Base-by-base conservation (phyloP, 2,888 invertebrate genomes). In the Andrena hattorfiana region DNA sequence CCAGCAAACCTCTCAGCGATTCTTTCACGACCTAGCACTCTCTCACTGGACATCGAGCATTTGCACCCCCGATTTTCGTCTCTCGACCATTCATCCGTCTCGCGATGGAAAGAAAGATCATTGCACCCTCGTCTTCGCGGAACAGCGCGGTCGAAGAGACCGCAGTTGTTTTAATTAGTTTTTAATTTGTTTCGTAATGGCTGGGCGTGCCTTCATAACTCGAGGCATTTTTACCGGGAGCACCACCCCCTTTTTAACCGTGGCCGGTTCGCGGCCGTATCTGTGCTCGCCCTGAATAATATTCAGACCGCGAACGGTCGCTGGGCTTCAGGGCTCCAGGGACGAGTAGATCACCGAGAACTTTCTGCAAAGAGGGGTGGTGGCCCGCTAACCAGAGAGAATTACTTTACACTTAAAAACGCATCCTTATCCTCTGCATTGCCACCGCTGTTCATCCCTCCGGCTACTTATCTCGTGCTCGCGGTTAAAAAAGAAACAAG, bases 181-280 rank as follows among this genome's bases (percentile, higher is more conserved):
- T 92, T 92, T 92, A 92, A 92, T 92, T 92, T 92, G 91, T 92
- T 92, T 88, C 89, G 82, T 90, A 91, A 92, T 87, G 89, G 87
- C 87, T 85, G 84, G 86, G 86, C 88, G 87, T 90, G 89, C 91
- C 88, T 84, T 88, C 90, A 89, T 92, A 92, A 92, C 90, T 91
- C 84, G 86, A 85, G 88, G 75, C 77, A 89, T 90, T 90, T 91
- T 90, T 91, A 87, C 85, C 71, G 83, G 82, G 59, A 80, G 78
- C 72, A 75, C 78, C 82, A 76, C 63, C 81, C 77, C 70, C 77
- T 81, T 81, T 77, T 76, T 75, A 62, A 62, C 73, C 70, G 71
- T 56, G 56, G 70, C 72, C 67, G 80, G 60, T 77, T 81, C 79
- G 64, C 63, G 69, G 77, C 63, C 80, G 83, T 89, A 86, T 74